These are phyloP conservation scores for Ctenosaura bakeri DNA, from an alignment of 2,797 vertebrate genomes.

Conservation along the genomic window DNA sequence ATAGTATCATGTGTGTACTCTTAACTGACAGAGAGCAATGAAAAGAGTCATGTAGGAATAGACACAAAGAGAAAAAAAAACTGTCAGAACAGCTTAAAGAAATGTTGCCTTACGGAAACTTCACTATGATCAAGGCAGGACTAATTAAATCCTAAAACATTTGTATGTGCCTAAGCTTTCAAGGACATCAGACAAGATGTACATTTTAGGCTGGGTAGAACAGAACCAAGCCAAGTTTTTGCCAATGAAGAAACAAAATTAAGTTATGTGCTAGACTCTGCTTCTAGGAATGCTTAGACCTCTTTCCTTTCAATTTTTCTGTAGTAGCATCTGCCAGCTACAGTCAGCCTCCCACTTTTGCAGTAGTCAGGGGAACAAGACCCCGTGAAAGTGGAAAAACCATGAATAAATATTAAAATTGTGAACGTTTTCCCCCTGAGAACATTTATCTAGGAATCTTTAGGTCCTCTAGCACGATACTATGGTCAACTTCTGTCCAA, in stretches of 20 bases:
- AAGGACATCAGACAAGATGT: background rate
- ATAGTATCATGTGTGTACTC: background rate
- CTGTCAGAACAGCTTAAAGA: background rate
- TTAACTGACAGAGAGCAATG: background rate
- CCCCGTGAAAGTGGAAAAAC: too few species aligned
- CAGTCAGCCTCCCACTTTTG: too few species aligned
- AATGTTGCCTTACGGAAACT: slow-evolving; percentile 10
- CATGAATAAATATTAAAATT: too few species aligned
- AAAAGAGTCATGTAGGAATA: background rate
- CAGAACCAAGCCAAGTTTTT: background rate
- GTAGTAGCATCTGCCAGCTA: background rate
- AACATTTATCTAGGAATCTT: too few species aligned
- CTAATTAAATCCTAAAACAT: background rate
- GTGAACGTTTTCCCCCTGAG: too few species aligned
- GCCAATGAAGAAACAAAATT: background rate
- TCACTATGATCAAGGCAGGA: background rate
- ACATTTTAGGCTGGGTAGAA: background rate
- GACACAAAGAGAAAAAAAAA: background rate
- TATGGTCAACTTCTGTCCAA: too few species aligned
- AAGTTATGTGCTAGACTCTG: background rate
- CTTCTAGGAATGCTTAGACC: background rate
- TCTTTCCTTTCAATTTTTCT: background rate
- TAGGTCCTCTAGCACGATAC: too few species aligned
- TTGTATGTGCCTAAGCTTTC: background rate
- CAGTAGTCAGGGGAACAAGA: too few species aligned